Conservation (phyloP, 1,140 invertebrate species). For the Apis mellifera region Amel_HAv3.1 CM009933.2:9409001-9409500, state of each 20-base stretch:
- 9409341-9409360: too few relatives aligned
- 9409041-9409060: too few relatives aligned
- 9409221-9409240: conserved; percentile 26
- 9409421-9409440: neutral
- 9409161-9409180: conserved; percentile 26
- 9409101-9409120: neutral
- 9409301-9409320: neutral
- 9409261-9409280: conserved; percentile 20
- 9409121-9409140: neutral
- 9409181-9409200: conserved; percentile 34
- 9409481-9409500: conserved; percentile 15
- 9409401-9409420: too few relatives aligned
- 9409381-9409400: too few relatives aligned
- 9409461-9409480: neutral
- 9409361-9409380: too few relatives aligned
- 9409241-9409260: conserved; percentile 36
- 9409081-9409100: neutral
- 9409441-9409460: neutral
- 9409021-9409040: too few relatives aligned
- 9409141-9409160: conserved; percentile 4
- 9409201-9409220: neutral
- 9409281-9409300: neutral
- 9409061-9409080: too few relatives aligned
- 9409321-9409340: neutral
- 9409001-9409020: too few relatives aligned